These are phyloP conservation scores for Rhincodon typus DNA, from an alignment of 2,797 vertebrate species.

Conservation along the genomic window DNA sequence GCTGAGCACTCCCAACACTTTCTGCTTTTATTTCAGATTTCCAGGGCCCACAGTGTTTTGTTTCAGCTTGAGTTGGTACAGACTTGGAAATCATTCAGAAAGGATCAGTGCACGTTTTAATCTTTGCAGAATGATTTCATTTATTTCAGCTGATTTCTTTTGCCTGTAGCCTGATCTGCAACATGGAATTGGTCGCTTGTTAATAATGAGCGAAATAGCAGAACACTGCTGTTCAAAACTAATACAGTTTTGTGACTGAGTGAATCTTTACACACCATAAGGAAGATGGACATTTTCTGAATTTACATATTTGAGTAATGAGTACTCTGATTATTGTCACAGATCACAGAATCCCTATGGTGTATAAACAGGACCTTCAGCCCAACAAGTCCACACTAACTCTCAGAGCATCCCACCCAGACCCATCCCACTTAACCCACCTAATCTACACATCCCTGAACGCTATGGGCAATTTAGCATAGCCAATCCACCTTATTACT, in stretches of 20 bases:
- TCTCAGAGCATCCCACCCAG: too few relatives aligned
- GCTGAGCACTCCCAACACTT: too few relatives aligned
- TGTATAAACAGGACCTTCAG: too few relatives aligned
- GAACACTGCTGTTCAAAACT: neutral
- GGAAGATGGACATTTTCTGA: neutral
- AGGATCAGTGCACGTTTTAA: neutral
- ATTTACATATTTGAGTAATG: neutral
- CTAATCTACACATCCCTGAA: too few relatives aligned
- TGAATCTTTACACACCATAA: neutral
- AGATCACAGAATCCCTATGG: too few relatives aligned
- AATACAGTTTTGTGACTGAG: neutral
- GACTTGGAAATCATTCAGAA: neutral
- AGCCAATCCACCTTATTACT: too few relatives aligned
- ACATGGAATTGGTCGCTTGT: neutral
- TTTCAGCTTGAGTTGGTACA: neutral
- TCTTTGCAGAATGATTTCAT: neutral
- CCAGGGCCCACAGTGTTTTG: neutral
- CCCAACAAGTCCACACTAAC: too few relatives aligned
- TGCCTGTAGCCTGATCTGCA: neutral
- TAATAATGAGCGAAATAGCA: conserved; percentile 10
- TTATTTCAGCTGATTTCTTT: neutral
- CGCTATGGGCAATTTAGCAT: too few relatives aligned
- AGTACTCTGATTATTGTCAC: too few relatives aligned
- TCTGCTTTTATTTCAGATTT: too few relatives aligned
- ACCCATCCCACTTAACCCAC: too few relatives aligned